A percentile compares a stretch with the other conserved stretches of the same genome.
Evolutionary conservation across 2,888 invertebrate species (phyloP).

Genomic region (Cactoblastis cactorum): DNA sequence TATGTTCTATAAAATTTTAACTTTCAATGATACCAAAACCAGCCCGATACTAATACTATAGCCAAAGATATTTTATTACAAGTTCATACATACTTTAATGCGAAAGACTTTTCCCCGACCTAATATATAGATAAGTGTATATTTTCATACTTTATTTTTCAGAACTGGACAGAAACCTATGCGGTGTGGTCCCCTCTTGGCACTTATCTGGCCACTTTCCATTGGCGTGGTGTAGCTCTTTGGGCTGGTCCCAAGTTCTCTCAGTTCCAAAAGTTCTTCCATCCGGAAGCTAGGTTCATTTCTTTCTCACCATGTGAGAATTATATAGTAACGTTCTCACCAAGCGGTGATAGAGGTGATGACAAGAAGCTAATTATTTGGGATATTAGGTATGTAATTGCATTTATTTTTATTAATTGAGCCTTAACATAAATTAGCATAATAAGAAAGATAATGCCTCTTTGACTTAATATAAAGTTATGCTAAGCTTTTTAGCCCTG

Average conservation of each 20-base stretch:
- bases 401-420: not conserved
- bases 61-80: too few relatives aligned
- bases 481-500: too few relatives aligned
- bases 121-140: too few relatives aligned
- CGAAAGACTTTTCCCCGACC: too few relatives aligned
- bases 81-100: too few relatives aligned
- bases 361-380: conserved; percentile 95
- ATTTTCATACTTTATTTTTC: conserved; percentile 17
- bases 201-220: conserved; percentile 97
- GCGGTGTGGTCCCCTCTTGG: conserved; percentile 99
- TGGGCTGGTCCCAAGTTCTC: conserved; percentile 98
- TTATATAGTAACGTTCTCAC: conserved; percentile 96
- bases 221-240: conserved; percentile 95
- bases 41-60: too few relatives aligned
- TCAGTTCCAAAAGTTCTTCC: conserved; percentile 94
- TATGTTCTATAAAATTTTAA: too few relatives aligned
- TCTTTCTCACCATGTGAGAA: conserved; percentile 99
- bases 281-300: conserved; percentile 94
- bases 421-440: too few relatives aligned
- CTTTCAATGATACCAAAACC: too few relatives aligned
- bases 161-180: conserved; percentile 98
- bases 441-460: too few relatives aligned
- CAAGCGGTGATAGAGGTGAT: conserved; percentile 84
- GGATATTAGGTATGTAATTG: conserved; percentile 87
- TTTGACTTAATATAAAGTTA: too few relatives aligned